A percentile compares a stretch with the other conserved stretches of the same genome.
Evolutionary conservation across 2,113 vertebrate species (phyloP).

Genomic region (Varanus komodoensis): DNA sequence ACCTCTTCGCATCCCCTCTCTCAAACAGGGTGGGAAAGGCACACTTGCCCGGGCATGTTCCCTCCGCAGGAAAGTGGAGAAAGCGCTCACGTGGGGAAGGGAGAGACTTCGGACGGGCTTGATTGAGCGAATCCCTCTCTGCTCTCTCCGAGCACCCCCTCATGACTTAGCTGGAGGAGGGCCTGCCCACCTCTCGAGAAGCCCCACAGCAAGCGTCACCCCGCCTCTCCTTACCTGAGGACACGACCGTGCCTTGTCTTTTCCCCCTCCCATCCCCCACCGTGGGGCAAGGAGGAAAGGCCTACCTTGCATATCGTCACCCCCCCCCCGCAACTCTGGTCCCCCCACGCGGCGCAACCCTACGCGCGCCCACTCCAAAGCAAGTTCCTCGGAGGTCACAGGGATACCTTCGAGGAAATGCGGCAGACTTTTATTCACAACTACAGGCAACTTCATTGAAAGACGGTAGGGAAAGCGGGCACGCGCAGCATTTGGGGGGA

Average conservation of each 20-base stretch:
- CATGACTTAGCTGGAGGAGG: background rate
- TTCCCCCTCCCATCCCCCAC: too few relatives aligned
- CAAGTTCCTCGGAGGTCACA: too few relatives aligned
- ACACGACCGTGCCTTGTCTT: background rate
- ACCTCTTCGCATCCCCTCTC: background rate
- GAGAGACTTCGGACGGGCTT: background rate
- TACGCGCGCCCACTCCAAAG: too few relatives aligned
- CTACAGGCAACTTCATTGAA: background rate
- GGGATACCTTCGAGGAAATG: too few relatives aligned
- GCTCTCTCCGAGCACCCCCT: background rate
- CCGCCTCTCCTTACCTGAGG: background rate
- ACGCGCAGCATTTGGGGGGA: background rate
- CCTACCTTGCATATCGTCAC: too few relatives aligned
- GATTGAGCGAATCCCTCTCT: background rate
- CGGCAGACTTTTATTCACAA: too few relatives aligned
- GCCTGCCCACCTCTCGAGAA: background rate
- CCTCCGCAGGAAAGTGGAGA: too few relatives aligned
- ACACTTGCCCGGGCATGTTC: slow-evolving; percentile 5
- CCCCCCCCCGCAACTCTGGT: too few relatives aligned
- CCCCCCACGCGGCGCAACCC: too few relatives aligned
- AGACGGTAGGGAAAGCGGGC: too few relatives aligned
- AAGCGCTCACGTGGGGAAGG: background rate
- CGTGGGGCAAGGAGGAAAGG: too few relatives aligned
- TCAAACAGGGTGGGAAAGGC: background rate
- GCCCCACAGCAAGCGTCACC: background rate